These are phyloP conservation scores for Clarias fuscus DNA, from an alignment of 2,797 vertebrate species.

Conservation along the genomic window DNA sequence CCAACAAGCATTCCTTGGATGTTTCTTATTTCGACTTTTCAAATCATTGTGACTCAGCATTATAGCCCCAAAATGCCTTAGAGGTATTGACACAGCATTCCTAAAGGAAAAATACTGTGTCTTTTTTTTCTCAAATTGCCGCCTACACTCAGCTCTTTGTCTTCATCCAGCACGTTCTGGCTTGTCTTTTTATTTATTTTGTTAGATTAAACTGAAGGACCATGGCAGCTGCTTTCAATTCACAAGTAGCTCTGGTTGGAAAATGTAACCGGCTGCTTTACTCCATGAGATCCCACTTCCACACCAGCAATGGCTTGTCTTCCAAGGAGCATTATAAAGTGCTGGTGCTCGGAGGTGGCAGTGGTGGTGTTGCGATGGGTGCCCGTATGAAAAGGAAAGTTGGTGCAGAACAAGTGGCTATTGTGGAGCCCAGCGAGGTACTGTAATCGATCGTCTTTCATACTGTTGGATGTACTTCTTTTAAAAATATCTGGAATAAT, in stretches of 20 bases:
- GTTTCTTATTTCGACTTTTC: not conserved
- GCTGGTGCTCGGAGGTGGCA: conserved; percentile 90
- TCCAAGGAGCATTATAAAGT: conserved; percentile 86
- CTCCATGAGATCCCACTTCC: conserved; percentile 64
- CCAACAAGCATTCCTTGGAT: not conserved
- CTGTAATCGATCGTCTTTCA: not conserved
- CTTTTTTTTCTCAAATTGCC: not conserved
- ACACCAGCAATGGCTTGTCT: conserved; percentile 69
- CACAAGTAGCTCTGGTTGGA: conserved; percentile 52
- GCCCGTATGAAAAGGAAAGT: conserved; percentile 90
- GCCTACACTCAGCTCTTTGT: not conserved
- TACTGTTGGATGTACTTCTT: not conserved
- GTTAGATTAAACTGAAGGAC: conserved; percentile 10
- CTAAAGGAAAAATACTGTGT: not conserved
- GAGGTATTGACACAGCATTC: not conserved
- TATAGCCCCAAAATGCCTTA: not conserved
- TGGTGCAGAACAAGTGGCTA: conserved; percentile 86
- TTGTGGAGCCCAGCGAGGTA: conserved; percentile 92
- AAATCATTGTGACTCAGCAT: not conserved
- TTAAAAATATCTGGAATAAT: not conserved
- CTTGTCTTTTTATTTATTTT: not conserved
- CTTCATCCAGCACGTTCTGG: not conserved
- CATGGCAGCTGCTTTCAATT: conserved; percentile 63
- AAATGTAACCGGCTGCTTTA: conserved; percentile 45
- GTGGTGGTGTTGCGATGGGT: conserved; percentile 88